Evolutionary conservation across 2,113 vertebrate species (phyloP).

Genomic region (Planiliza haematocheilus): DNA sequence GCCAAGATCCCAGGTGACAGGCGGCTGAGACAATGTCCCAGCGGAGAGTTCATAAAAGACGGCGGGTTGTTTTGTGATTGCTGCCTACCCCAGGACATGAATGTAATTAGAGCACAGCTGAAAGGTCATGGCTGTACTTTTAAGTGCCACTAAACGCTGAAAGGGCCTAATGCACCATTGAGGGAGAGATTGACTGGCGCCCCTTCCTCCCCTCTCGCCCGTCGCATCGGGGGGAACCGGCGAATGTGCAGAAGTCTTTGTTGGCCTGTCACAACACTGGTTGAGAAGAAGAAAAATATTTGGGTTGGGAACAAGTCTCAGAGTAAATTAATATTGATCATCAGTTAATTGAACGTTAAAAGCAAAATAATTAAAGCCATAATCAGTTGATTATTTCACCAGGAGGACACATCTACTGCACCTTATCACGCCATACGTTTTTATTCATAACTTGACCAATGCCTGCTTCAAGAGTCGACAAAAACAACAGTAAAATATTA

Average conservation of each 20-base stretch:
- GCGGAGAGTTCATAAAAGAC: conserved; percentile 78
- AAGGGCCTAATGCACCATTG: conserved; percentile 70
- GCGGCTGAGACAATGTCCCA: conserved; percentile 78
- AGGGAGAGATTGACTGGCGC: conserved; percentile 70
- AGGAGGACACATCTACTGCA: background rate
- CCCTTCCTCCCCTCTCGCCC: conserved; percentile 50
- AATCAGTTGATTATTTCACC: background rate
- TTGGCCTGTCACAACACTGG: conserved; percentile 55
- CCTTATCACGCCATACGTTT: background rate
- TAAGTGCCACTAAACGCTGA: conserved; percentile 68
- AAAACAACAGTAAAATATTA: background rate
- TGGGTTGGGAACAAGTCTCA: conserved; percentile 36
- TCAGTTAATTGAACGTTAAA: background rate
- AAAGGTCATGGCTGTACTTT: conserved; percentile 77
- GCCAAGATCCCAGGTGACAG: conserved; percentile 81
- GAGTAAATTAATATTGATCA: conserved; percentile 28
- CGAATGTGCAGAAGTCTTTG: conserved; percentile 62
- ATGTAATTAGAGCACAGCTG: conserved; percentile 83
- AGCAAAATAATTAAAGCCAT: background rate
- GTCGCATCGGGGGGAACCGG: conserved; percentile 51
- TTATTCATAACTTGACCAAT: background rate
- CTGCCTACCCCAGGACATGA: conserved; percentile 77
- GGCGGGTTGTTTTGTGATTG: conserved; percentile 75
- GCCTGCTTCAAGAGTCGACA: background rate
- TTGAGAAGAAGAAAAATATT: conserved; percentile 53